Evolutionary conservation across 2,888 invertebrate genomes (phyloP).

Genomic region (Rosalia funebris): DNA sequence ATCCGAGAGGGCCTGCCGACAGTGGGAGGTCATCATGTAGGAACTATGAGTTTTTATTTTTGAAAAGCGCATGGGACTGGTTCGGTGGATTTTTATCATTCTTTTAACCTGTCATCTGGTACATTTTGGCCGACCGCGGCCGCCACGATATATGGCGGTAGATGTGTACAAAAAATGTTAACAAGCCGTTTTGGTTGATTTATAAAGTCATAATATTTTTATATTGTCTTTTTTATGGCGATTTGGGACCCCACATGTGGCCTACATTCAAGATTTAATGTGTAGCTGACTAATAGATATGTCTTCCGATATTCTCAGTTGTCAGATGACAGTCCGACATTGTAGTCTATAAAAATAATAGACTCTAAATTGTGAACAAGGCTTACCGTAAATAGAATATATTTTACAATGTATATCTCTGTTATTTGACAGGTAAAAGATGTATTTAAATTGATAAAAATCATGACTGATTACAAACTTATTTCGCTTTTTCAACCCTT

Average conservation of each 20-base stretch:
- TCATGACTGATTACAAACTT: no score
- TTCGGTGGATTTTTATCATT: slow-evolving; percentile 4
- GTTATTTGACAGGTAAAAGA: no score
- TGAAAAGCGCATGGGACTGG: neutral
- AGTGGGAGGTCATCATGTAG: slow-evolving; percentile 21
- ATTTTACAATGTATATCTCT: no score
- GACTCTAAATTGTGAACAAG: no score
- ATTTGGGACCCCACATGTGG: neutral
- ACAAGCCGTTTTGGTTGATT: neutral
- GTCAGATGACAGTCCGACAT: no score
- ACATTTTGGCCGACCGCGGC: neutral
- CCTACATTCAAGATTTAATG: slow-evolving; percentile 1
- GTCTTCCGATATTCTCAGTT: no score
- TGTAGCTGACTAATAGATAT: neutral
- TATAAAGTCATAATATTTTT: slow-evolving; percentile 4
- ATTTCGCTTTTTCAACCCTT: no score
- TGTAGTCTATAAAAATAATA: no score
- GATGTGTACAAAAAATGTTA: neutral
- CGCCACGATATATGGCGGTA: slow-evolving; percentile 1
- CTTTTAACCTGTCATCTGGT: slow-evolving; percentile 19
- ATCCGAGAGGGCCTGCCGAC: slow-evolving; percentile 6
- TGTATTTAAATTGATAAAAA: no score
- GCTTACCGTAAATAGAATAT: no score
- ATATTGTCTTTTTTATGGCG: slow-evolving; percentile 3
- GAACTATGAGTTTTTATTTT: slow-evolving; percentile 3